A percentile compares a stretch with the other conserved stretches of the same genome.
Conservation (phyloP, 2,888 invertebrate genomes). For the Limnephilus lunatus region DNA sequence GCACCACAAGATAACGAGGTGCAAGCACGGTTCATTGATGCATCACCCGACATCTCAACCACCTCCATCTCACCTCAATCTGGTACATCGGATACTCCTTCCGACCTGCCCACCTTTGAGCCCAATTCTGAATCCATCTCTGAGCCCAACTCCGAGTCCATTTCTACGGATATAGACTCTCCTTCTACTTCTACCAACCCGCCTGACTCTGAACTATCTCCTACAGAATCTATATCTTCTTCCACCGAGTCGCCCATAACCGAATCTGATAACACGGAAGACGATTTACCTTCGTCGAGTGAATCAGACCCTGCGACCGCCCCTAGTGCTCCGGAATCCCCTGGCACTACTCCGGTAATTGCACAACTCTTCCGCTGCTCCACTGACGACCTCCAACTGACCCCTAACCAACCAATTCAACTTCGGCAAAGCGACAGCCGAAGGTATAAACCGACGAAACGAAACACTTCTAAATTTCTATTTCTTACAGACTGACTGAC, state of each 20-base stretch:
- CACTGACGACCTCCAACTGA: constrained; percentile 35
- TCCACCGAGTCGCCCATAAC: constrained; percentile 31
- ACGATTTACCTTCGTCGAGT: background rate
- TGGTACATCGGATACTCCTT: constrained; percentile 4
- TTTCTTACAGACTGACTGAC: constrained; percentile 55
- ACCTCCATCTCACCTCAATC: constrained; percentile 36
- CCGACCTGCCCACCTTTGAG: constrained; percentile 15
- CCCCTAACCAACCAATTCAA: constrained; percentile 42
- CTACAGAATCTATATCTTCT: constrained; percentile 42
- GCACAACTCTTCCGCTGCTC: constrained; percentile 51
- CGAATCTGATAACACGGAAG: constrained; percentile 29
- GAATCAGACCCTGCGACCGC: constrained; percentile 47
- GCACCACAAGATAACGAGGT: constrained; percentile 62
- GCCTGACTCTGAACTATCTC: constrained; percentile 53
- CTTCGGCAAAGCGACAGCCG: constrained; percentile 60
- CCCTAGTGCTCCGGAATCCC: constrained; percentile 47
- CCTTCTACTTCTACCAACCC: constrained; percentile 33
- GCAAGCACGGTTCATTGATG: constrained; percentile 62
- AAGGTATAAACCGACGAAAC: constrained; percentile 45
- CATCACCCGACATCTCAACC: constrained; percentile 31
- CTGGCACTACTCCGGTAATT: constrained; percentile 61
- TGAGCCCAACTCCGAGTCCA: constrained; percentile 37
- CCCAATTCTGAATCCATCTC: constrained; percentile 22
- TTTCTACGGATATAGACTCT: constrained; percentile 43
- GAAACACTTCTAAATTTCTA: constrained; percentile 42